Base-by-base conservation (phyloP, 2,113 vertebrate genomes). In the Salminus brasiliensis region DNA sequence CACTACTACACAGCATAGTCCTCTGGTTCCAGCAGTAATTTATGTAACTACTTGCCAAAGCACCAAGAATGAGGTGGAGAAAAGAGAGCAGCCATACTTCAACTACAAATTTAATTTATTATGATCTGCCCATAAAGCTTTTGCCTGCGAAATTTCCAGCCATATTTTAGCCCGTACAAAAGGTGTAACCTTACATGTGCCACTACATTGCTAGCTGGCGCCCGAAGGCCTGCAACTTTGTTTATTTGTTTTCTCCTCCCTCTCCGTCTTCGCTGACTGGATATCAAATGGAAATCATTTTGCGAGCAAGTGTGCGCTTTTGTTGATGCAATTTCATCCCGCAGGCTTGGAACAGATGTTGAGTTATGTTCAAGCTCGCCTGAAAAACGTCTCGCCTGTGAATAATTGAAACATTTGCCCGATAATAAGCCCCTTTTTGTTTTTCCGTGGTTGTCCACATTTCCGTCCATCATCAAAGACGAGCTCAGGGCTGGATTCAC, bases 291-390 rank as follows among this genome's bases (percentile, higher is more conserved):
- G 85, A 87, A 89, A 88, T 88, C 75, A 81, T 87, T 91, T 89
- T 88, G 81, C 81, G 68, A 87, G 77, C 74, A 79, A 85, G 83
- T 67, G 65, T 85, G 84, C 63, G 83, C 69, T 78, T 72, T 55
- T 65, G 79, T 84, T 79, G 82, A 72, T 85, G 69, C 76, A 81
- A 76, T 82, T 89, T 88, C 84, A 80, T n/a, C 86, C 81, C 79
- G 25, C 68, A 83, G 87, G 87, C 84, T 76, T 30, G 69, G 91
- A 92, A 85, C 90, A 91, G 90, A 92, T 92, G 91, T 91, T 55
- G 25, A 27, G 70, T 73, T 78, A 81, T 62, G 74, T 83, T 82
- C 74, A 68, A 74, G 77, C 74, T 86, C 39, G 80, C 79, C 67
- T 72, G 74, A 85, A 87, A 85, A 90, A 84, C 67, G 72, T 57